Evolutionary conservation across 2,888 invertebrate species (phyloP).

Genomic region (Aphidoletes aphidimyza): DNA sequence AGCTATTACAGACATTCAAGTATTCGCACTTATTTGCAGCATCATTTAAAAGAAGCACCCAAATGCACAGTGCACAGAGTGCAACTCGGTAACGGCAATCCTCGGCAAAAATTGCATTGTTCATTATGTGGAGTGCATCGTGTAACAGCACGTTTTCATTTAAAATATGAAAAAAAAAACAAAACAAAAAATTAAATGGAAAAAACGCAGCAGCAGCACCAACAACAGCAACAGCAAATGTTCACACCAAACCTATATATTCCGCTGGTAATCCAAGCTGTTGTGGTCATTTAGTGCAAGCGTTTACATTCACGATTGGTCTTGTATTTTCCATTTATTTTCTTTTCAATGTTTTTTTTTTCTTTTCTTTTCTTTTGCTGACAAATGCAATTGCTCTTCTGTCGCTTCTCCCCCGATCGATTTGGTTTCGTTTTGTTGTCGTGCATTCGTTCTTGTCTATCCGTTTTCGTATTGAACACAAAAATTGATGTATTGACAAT

Average conservation of each 20-base stretch:
- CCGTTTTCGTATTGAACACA: not conserved
- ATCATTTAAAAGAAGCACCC: not conserved
- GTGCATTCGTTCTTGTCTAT: not conserved
- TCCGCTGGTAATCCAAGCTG: not conserved
- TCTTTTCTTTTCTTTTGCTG: too few species aligned
- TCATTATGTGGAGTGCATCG: slow-evolving; percentile 20
- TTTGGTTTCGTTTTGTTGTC: not conserved
- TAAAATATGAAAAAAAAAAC: too few species aligned
- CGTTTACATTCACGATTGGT: not conserved
- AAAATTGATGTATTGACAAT: slow-evolving; percentile 20
- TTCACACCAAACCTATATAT: not conserved
- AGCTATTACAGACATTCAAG: slow-evolving; percentile 25
- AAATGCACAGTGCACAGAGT: not conserved
- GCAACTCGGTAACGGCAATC: not conserved
- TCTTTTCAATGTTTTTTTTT: too few species aligned
- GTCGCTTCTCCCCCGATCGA: not conserved
- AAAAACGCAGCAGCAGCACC: too few species aligned
- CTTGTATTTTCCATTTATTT: not conserved
- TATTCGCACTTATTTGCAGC: not conserved
- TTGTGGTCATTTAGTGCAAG: slow-evolving; percentile 49
- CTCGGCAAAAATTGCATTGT: not conserved
- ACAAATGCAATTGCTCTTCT: too few species aligned
- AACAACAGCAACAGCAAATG: too few species aligned
- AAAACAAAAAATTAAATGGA: too few species aligned
- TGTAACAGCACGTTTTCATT: slow-evolving; percentile 41